These are phyloP conservation scores for Drosophila melanica DNA, from an alignment of 1,140 invertebrate genomes.

Conservation along the genomic window DNA sequence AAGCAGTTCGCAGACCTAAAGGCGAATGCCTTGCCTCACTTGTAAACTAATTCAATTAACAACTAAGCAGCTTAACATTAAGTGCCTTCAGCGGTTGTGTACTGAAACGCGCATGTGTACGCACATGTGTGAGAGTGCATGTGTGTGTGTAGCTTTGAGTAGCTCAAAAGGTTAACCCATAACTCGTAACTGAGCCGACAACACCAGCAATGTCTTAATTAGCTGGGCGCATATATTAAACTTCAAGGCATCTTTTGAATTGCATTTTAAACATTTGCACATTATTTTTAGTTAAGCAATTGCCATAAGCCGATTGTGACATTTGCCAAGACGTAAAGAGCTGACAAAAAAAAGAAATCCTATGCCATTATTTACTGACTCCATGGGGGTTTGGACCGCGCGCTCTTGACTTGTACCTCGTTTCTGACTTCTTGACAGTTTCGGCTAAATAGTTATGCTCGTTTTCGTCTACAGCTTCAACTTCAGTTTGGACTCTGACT, in stretches of 20 bases:
- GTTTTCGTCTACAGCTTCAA: background rate
- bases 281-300: conserved; percentile 19
- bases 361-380: conserved; percentile 4
- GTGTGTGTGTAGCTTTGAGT: conserved; percentile 21
- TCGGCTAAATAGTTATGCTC: conserved; percentile 28
- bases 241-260: conserved; percentile 25
- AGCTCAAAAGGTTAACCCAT: conserved; percentile 49
- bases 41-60: conserved; percentile 82
- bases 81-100: conserved; percentile 54
- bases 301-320: conserved; percentile 29
- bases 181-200: conserved; percentile 26
- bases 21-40: conserved; percentile 55
- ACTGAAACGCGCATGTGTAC: conserved; percentile 5
- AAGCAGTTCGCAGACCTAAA: conserved; percentile 35
- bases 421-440: conserved; percentile 27
- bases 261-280: conserved; percentile 40
- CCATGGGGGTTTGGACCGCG: conserved; percentile 1
- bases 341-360: conserved; percentile 1
- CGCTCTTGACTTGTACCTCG: conserved; percentile 32
- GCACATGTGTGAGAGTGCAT: background rate
- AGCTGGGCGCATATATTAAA: conserved; percentile 30
- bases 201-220: conserved; percentile 44
- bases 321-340: conserved; percentile 19
- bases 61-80: conserved; percentile 78
- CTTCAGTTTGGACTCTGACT: conserved; percentile 8